Conservation (phyloP, 2,113 vertebrate species). For the Chrysochloris asiatica region DNA sequence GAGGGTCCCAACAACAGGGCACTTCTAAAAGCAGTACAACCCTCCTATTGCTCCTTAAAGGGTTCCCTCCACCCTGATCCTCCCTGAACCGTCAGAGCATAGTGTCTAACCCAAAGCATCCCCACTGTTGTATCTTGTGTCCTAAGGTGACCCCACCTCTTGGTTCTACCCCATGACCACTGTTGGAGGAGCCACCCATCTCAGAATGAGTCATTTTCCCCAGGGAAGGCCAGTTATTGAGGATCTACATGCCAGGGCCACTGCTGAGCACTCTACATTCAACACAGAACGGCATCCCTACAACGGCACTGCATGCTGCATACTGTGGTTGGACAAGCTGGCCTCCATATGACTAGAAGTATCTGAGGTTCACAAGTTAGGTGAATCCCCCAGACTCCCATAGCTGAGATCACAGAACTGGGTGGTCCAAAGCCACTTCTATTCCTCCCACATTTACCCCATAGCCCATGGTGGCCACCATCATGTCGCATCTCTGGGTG, state of each 20-base stretch:
- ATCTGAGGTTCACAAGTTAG: not conserved
- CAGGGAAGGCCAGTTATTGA: not conserved
- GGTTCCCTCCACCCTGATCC: fast-evolving
- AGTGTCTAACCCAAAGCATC: not conserved
- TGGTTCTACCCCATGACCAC: not conserved
- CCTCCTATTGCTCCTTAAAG: not conserved
- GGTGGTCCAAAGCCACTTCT: not conserved
- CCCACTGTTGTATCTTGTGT: not conserved
- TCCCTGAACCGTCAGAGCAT: not conserved
- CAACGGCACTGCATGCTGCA: not conserved
- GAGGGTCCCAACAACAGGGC: not conserved
- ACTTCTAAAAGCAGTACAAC: too few relatives aligned
- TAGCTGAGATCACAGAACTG: not conserved
- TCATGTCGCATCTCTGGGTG: fast-evolving
- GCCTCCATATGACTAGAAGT: too few relatives aligned
- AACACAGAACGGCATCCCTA: not conserved
- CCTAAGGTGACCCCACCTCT: not conserved
- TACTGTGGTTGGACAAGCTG: too few relatives aligned
- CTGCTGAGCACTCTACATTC: not conserved
- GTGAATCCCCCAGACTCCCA: not conserved
- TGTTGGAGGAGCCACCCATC: too few relatives aligned
- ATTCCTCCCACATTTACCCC: fast-evolving
- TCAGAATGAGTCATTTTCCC: not conserved
- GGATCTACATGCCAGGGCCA: not conserved
- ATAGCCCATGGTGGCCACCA: not conserved